Evolutionary conservation across 2,113 vertebrate species (phyloP).

Genomic region (Daboia siamensis): DNA sequence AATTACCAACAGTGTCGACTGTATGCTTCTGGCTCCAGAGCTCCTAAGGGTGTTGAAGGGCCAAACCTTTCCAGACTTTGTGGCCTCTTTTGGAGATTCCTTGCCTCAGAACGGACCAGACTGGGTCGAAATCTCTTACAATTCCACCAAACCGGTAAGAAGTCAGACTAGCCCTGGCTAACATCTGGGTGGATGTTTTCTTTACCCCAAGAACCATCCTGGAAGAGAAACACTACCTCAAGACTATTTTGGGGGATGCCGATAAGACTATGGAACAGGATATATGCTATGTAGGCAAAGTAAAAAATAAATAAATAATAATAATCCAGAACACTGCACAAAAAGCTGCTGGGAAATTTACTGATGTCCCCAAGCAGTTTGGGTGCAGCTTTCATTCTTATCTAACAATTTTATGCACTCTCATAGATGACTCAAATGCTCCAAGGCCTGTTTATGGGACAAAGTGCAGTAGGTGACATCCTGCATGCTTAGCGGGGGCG

Average conservation of each 20-base stretch:
- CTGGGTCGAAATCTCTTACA: slow-evolving; percentile 79
- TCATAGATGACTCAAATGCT: neutral
- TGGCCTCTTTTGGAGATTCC: slow-evolving; percentile 90
- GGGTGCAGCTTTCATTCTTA: neutral
- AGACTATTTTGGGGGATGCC: neutral
- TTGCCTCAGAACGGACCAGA: slow-evolving; percentile 73
- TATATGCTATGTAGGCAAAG: neutral
- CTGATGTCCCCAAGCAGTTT: too few species aligned
- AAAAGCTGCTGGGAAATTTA: neutral
- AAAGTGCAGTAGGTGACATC: neutral
- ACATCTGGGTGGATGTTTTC: neutral
- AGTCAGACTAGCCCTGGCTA: neutral
- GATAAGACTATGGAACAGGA: neutral
- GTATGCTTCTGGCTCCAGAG: slow-evolving; percentile 69
- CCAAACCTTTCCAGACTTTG: slow-evolving; percentile 73
- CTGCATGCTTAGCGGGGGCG: neutral
- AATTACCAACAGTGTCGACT: slow-evolving; percentile 59
- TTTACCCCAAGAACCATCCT: neutral
- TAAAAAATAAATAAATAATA: neutral
- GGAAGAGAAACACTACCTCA: neutral
- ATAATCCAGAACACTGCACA: neutral
- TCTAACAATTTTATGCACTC: neutral
- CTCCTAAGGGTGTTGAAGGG: slow-evolving; percentile 79
- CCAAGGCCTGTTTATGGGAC: neutral
- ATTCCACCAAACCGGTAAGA: slow-evolving; percentile 8